Base-by-base conservation (phyloP, 2,888 invertebrate species). In the Corythucha ciliata region DNA sequence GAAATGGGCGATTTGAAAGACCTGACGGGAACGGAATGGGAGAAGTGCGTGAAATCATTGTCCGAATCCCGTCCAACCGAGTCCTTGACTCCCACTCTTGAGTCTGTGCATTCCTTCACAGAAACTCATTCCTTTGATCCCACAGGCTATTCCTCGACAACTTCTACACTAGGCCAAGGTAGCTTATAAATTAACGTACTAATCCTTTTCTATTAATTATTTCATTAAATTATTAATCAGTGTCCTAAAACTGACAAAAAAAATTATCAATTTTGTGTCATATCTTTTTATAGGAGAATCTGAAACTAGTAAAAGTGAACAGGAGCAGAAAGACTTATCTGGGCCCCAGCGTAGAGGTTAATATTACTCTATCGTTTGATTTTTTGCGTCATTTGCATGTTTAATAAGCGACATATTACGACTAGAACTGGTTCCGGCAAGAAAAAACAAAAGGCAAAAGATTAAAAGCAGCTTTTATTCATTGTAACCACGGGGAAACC, bases 21-120 rank as follows among this genome's bases (percentile, higher is more conserved):
- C 16, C 52, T 65, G 55, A 56, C 61, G 18, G 61, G 60, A 32
- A 51, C 57, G 18, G 65, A 67, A 47, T 63, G 67, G 33, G 65
- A 67, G 54, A 61, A 65, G 8, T 67, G 66, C 55, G 61, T 67
- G 24, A 63, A 62, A 51, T 60, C 61, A 53, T 58, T 62, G 24
- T 54, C 45, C 32, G 53, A 52, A 50, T 54, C 44, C 51, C 55
- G 46, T 24, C 42, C 24, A 34, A 55, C 48, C 20, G 52, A 55
- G 1, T 45, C 52, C 14, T 8, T 32, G 10, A 21, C 41, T 20
- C 40, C 41, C 14, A 41, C 50, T 32, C 21, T 50, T 42, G 42
- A 46, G 27, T 26, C 47, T 24, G 16, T n/a, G n/a, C n/a, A n/a
- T n/a, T n/a, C 36, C 33, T 42, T 42, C 41, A 40, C 49, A 25